Conservation (phyloP, 2,113 vertebrate species). For the Hiodon tergisus region DNA sequence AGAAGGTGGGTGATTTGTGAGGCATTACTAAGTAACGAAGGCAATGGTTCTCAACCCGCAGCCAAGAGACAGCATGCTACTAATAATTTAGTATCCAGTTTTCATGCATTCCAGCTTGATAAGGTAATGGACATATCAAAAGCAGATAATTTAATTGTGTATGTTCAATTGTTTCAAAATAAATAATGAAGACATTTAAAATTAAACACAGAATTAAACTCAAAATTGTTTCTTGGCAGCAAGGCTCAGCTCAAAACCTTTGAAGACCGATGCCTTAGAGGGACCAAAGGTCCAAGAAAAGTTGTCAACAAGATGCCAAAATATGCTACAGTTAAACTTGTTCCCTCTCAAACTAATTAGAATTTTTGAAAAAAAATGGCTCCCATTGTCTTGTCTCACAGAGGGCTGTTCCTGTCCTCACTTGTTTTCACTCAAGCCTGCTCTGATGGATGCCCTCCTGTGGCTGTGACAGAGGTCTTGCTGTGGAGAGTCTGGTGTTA, state of each 20-base stretch:
- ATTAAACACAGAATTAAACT: too few species aligned
- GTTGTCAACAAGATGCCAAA: slow-evolving; percentile 6
- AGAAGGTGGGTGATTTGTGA: too few species aligned
- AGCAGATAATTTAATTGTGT: too few species aligned
- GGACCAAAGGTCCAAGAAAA: neutral
- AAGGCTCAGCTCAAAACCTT: neutral
- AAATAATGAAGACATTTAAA: too few species aligned
- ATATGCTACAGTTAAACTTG: slow-evolving; percentile 28
- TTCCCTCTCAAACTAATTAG: slow-evolving; percentile 34
- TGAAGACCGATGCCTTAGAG: neutral
- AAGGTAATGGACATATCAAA: too few species aligned
- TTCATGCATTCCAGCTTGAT: too few species aligned
- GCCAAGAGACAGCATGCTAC: too few species aligned
- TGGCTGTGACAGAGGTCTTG: slow-evolving; percentile 54
- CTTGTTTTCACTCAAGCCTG: neutral
- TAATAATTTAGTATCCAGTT: too few species aligned
- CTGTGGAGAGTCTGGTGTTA: slow-evolving; percentile 43
- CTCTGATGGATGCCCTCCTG: slow-evolving; percentile 32
- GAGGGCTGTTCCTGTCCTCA: neutral
- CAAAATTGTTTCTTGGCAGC: neutral
- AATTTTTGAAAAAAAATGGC: slow-evolving; percentile 12
- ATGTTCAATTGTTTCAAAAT: too few species aligned
- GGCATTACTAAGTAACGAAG: too few species aligned
- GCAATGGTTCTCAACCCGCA: too few species aligned
- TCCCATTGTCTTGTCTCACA: slow-evolving; percentile 13